A percentile compares a stretch with the other conserved stretches of the same genome.
These are phyloP conservation scores for Anas georgica DNA, from an alignment of 2,797 vertebrate species.

Conservation along the genomic window DNA sequence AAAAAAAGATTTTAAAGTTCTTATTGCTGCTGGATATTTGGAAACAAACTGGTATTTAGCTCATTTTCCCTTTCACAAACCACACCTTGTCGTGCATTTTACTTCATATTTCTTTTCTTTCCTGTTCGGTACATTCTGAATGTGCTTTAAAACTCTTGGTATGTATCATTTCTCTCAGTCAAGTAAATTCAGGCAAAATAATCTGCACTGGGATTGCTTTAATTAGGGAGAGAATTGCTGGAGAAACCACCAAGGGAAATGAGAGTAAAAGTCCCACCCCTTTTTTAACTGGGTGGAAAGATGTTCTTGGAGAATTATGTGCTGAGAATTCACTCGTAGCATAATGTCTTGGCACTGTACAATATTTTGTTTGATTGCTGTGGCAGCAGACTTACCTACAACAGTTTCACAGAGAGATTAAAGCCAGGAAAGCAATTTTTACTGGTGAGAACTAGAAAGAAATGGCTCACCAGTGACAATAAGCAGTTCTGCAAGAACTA, in stretches of 20 bases:
- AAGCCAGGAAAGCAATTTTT: constrained; percentile 12
- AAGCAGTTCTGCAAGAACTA: not conserved
- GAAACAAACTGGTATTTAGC: not conserved
- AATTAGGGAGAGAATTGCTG: not conserved
- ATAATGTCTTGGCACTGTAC: not conserved
- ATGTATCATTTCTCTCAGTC: not conserved
- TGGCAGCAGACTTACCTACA: constrained; percentile 24
- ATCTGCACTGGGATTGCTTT: constrained; percentile 1
- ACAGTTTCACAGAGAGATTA: not conserved
- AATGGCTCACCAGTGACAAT: not conserved
- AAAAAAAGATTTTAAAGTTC: not conserved
- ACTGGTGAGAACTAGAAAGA: not conserved
- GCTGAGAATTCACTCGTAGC: not conserved
- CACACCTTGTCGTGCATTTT: not conserved
- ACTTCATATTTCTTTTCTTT: not conserved
- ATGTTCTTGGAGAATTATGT: not conserved
- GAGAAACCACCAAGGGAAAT: not conserved
- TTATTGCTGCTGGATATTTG: not conserved
- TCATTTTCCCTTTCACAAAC: not conserved
- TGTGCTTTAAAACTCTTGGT: not conserved
- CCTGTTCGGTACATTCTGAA: not conserved
- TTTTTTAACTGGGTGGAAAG: constrained; percentile 13
- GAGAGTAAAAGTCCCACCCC: not conserved
- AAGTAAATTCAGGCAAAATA: not conserved
- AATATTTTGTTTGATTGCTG: constrained; percentile 27